Base-by-base conservation (phyloP, 1,140 invertebrate genomes). In the Nautilus pompilius region DNA sequence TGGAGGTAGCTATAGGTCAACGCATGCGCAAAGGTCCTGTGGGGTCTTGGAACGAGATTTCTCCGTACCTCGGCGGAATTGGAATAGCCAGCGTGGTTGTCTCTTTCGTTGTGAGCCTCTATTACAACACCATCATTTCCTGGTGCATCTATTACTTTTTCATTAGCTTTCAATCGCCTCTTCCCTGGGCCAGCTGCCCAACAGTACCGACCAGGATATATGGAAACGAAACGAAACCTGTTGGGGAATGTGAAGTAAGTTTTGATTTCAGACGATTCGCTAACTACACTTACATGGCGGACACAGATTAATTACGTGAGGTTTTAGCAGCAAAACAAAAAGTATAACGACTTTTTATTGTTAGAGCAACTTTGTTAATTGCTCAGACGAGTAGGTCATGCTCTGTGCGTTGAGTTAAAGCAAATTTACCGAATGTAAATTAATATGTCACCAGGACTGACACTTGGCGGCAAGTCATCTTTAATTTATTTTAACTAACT, bases 121-220 rank as follows among this genome's bases (percentile, higher is more conserved):
- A 97, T 82, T 99, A 98, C 85, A 99, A 98, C 83, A 96, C 95
- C 0, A 95, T 99, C 74, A 95, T 98, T 64, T 93, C 94, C 10
- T 98, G 95, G 93, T 94, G 95, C 2, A 88, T 98, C 3, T 96
- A 96, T 80, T 99, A 97, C 72, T 83, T 89, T 91, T 66, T 89
- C 45, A 75, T 75, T 29, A 84, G 84, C 45, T 80, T 82, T 45
- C 71, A 70, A 54, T 87, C 77, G 58, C 58, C 29, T 60, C 58
- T 45, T 63, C 57, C 29, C 29, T 33, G 5, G 66, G 61, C 46
- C 45, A 59, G 15, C 30, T 56, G 41, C 46, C 22, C 30, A 49
- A 36, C 28, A 49, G 56, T 29, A 60, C 24, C 28, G 46, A 10
- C 13, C 29, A 3, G 1, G 10, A n/a, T 36, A 48, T 62, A 54